These are phyloP conservation scores for Urophycis tenuis DNA, from an alignment of 2,797 vertebrate species.

Conservation along the genomic window DNA sequence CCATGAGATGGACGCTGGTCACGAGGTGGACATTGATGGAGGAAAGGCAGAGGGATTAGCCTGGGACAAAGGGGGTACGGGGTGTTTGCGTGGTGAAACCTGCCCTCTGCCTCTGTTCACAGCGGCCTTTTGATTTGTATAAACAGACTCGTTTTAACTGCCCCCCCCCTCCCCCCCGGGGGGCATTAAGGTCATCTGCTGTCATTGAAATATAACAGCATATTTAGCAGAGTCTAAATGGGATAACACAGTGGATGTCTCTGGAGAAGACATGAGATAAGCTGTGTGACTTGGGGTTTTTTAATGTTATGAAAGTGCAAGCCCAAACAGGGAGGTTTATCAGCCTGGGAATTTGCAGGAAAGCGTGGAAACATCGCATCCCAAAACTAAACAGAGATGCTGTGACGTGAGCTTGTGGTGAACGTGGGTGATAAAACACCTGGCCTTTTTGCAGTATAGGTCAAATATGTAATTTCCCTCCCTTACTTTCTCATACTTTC, in stretches of 20 bases:
- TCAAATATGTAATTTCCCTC: neutral
- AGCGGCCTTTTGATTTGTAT: slow-evolving; percentile 56
- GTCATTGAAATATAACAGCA: slow-evolving; percentile 25
- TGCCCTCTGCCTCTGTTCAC: slow-evolving; percentile 59
- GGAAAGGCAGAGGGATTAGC: slow-evolving; percentile 59
- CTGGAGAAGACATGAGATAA: neutral
- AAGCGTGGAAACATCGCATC: neutral
- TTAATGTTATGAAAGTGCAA: neutral
- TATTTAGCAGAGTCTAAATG: neutral
- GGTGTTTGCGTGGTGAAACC: slow-evolving; percentile 57
- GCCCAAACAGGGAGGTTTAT: neutral
- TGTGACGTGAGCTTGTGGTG: neutral
- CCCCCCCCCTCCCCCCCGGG: slow-evolving; percentile 10
- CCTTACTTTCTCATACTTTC: slow-evolving; percentile 4
- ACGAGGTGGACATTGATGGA: slow-evolving; percentile 34
- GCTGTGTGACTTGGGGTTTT: neutral
- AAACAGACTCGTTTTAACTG: slow-evolving; percentile 37
- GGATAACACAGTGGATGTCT: slow-evolving; percentile 30
- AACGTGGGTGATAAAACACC: neutral
- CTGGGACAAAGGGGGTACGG: slow-evolving; percentile 39
- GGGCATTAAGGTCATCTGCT: slow-evolving; percentile 16
- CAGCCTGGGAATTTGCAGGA: neutral
- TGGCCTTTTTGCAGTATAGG: neutral
- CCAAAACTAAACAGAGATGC: neutral
- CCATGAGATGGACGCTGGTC: neutral